phyloP scores from a whole-genome alignment of 2,888 invertebrate genomes.

The Drosophila rubida region DNA sequence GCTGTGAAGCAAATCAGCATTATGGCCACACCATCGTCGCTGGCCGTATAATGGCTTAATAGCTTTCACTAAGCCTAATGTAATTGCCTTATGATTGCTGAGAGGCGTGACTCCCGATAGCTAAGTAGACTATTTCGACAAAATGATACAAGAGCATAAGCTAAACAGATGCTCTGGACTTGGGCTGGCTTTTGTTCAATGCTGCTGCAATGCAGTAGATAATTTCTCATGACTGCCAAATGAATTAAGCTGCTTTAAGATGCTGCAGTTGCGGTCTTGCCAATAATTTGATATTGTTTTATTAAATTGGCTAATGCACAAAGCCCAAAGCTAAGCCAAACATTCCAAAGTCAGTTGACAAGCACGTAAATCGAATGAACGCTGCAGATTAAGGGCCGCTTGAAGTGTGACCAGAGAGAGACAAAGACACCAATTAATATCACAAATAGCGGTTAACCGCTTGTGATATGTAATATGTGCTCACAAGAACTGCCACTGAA shows the following conservation, averaged over 20 bases:
- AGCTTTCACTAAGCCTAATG: conserved; percentile 10
- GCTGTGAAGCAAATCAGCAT: neutral
- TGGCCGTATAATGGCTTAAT: neutral
- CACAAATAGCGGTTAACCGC: conserved; percentile 68
- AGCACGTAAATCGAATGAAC: conserved; percentile 37
- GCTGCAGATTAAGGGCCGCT: conserved; percentile 15
- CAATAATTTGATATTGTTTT: conserved; percentile 11
- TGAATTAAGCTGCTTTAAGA: conserved; percentile 15
- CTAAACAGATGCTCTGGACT: conserved; percentile 2
- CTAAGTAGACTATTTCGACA: conserved; percentile 4
- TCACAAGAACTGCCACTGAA: conserved; percentile 1
- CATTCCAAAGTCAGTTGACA: conserved; percentile 31
- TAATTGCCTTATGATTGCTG: conserved; percentile 26
- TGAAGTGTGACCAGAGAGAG: neutral
- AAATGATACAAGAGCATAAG: neutral
- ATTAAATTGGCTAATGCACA: conserved; percentile 17
- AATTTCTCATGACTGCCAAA: conserved; percentile 17
- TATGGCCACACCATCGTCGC: neutral
- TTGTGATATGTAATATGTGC: conserved; percentile 48
- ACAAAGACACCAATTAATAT: conserved; percentile 67
- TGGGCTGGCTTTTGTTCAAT: neutral
- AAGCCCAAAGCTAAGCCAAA: conserved; percentile 1
- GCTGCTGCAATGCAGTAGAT: conserved; percentile 21
- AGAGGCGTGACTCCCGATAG: neutral
- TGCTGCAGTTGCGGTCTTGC: conserved; percentile 4